phyloP scores from a whole-genome alignment of 1,140 invertebrate species.

The Fopius arisanus region DNA sequence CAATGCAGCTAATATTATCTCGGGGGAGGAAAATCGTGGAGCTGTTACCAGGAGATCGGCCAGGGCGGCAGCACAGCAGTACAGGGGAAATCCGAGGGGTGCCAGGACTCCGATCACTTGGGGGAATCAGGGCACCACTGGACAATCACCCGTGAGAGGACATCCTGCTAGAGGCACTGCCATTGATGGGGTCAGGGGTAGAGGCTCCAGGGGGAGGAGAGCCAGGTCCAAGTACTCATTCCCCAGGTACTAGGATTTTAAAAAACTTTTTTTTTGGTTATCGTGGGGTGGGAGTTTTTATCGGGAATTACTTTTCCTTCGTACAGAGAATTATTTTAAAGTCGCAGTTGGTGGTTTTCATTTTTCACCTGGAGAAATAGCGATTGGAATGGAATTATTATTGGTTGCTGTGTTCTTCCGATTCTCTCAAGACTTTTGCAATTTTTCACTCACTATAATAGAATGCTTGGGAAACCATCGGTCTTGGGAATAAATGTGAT shows the following conservation, averaged over 20 bases:
- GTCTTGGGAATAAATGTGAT: no score
- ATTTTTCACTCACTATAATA: no score
- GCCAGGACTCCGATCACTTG: slow-evolving; percentile 62
- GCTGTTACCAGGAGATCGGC: slow-evolving; percentile 38
- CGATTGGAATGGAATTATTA: no score
- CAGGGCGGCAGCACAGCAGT: slow-evolving; percentile 34
- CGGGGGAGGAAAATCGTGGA: slow-evolving; percentile 26
- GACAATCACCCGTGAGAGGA: slow-evolving; percentile 41
- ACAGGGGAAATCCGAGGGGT: slow-evolving; percentile 43
- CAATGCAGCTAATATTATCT: slow-evolving; percentile 30
- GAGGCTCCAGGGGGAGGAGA: slow-evolving; percentile 46
- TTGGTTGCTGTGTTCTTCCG: no score
- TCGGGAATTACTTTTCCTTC: no score
- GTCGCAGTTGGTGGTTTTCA: no score
- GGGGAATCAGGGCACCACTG: slow-evolving; percentile 44
- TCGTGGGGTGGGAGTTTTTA: neutral
- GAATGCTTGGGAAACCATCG: no score
- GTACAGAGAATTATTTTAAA: no score
- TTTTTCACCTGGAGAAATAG: no score
- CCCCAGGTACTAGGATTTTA: slow-evolving; percentile 11
- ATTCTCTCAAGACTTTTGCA: no score
- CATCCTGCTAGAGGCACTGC: slow-evolving; percentile 38
- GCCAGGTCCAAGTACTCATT: slow-evolving; percentile 46
- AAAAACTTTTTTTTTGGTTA: slow-evolving; percentile 5
- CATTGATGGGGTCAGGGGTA: slow-evolving; percentile 43